Percentiles rank a stretch among this genome's conserved stretches.
Evolutionary conservation across 2,888 invertebrate genomes (phyloP).

Genomic region (Willowsia nigromaculata): DNA sequence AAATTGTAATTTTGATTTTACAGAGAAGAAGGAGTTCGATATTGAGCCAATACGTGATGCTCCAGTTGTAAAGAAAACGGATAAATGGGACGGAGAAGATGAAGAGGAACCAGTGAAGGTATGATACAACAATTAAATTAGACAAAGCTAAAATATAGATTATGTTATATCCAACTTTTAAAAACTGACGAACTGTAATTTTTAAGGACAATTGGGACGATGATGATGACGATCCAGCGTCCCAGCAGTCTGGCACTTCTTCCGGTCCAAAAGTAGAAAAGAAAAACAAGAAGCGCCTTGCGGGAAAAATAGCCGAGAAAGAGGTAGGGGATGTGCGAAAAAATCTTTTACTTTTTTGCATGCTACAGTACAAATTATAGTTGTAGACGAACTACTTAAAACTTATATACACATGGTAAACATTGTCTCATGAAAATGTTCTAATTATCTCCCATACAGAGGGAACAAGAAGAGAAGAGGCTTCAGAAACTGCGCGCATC

Average conservation of each 20-base stretch:
- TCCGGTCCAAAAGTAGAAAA: constrained; percentile 81
- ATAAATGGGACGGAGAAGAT: constrained; percentile 78
- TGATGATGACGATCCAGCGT: constrained; percentile 84
- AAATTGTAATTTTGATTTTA: constrained; percentile 26
- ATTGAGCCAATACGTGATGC: constrained; percentile 48
- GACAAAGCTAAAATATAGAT: background rate
- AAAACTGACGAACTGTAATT: no score
- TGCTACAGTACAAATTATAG: background rate
- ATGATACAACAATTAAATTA: no score
- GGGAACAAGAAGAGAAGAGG: constrained; percentile 55
- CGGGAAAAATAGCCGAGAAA: constrained; percentile 92
- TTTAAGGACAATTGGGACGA: constrained; percentile 96
- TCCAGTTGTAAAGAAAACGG: constrained; percentile 49
- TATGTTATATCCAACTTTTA: background rate
- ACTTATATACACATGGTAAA: no score
- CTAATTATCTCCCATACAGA: no score
- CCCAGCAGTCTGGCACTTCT: constrained; percentile 46
- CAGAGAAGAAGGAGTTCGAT: constrained; percentile 72
- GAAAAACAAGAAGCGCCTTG: constrained; percentile 88
- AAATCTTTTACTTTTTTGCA: no score
- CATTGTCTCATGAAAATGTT: no score
- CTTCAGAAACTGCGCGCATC: constrained; percentile 66
- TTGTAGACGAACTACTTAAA: no score
- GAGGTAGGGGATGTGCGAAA: no score
- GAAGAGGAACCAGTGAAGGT: constrained; percentile 76